phyloP scores from a whole-genome alignment of 2,888 invertebrate genomes.

The Beris chalybata region DNA sequence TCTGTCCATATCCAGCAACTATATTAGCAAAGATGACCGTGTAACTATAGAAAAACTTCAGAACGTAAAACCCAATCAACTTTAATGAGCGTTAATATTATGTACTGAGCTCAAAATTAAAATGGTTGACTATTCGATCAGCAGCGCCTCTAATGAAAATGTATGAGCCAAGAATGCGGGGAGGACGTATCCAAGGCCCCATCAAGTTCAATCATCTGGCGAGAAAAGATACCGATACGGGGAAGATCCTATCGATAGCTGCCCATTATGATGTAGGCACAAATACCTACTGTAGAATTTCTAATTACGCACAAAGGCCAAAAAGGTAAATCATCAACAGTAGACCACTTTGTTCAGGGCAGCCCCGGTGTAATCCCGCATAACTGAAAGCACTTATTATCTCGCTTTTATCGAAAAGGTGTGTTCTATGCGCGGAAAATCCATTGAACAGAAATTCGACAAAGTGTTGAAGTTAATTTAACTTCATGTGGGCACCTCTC shows the following conservation, averaged over 20 bases:
- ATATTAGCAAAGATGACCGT: too few relatives aligned
- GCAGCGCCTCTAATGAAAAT: background rate
- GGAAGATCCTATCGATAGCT: background rate
- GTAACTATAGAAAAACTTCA: background rate
- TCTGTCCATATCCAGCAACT: too few relatives aligned
- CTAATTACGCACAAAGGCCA: conserved; percentile 5
- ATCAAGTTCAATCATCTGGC: conserved; percentile 4
- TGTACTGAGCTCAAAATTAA: conserved; percentile 35
- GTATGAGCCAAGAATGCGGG: background rate
- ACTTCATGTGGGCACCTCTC: background rate
- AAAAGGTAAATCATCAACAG: background rate
- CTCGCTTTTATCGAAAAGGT: too few relatives aligned
- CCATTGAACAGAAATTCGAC: background rate
- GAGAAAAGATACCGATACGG: background rate
- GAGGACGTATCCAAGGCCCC: background rate
- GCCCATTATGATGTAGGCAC: too few relatives aligned
- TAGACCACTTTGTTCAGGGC: too few relatives aligned
- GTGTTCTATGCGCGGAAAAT: too few relatives aligned
- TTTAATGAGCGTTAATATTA: conserved; percentile 47
- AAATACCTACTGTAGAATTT: too few relatives aligned
- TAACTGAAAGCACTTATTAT: too few relatives aligned
- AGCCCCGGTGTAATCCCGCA: too few relatives aligned
- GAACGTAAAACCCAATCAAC: conserved; percentile 45
- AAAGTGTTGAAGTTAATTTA: conserved; percentile 9
- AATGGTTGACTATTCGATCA: conserved; percentile 4